These are phyloP conservation scores for Drosophila villosipedis DNA, from an alignment of 2,888 invertebrate genomes.

Conservation along the genomic window DNA sequence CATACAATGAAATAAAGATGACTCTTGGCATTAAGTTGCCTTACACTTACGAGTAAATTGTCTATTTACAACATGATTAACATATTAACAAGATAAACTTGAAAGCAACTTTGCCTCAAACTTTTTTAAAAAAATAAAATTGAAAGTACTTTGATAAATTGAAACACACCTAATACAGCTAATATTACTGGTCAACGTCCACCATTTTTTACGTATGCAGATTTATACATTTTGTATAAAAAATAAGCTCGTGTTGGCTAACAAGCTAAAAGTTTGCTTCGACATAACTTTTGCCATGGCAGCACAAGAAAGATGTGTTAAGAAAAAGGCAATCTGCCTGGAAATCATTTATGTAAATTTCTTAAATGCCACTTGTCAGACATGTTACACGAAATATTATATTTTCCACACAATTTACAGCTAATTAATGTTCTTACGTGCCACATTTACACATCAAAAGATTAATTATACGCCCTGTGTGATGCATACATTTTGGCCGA, in stretches of 20 bases:
- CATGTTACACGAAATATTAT: conserved; percentile 31
- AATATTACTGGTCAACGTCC: conserved; percentile 25
- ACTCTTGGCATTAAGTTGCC: conserved; percentile 26
- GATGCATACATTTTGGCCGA: not conserved
- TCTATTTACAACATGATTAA: conserved; percentile 40
- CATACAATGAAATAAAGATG: not conserved
- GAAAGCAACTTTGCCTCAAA: conserved; percentile 22
- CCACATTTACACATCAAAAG: conserved; percentile 61
- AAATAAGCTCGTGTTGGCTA: conserved; percentile 46
- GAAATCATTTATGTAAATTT: conserved; percentile 67
- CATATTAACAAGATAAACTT: conserved; percentile 47
- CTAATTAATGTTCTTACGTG: conserved; percentile 52
- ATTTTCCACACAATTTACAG: conserved; percentile 28
- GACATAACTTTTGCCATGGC: conserved; percentile 38
- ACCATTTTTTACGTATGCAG: conserved; percentile 21
- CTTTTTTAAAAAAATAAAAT: conserved; percentile 1
- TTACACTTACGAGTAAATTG: conserved; percentile 18
- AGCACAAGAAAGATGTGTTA: conserved; percentile 29
- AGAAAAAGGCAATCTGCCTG: conserved; percentile 25
- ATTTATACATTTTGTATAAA: conserved; percentile 58
- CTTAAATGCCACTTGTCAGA: conserved; percentile 19
- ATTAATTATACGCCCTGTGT: conserved; percentile 29
- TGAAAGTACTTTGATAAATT: conserved; percentile 37
- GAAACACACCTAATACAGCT: conserved; percentile 24
- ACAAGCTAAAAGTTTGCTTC: conserved; percentile 47